These are phyloP conservation scores for Metridium senile DNA, from an alignment of 92 coral and sea anemone genomes.

Conservation along the genomic window DNA sequence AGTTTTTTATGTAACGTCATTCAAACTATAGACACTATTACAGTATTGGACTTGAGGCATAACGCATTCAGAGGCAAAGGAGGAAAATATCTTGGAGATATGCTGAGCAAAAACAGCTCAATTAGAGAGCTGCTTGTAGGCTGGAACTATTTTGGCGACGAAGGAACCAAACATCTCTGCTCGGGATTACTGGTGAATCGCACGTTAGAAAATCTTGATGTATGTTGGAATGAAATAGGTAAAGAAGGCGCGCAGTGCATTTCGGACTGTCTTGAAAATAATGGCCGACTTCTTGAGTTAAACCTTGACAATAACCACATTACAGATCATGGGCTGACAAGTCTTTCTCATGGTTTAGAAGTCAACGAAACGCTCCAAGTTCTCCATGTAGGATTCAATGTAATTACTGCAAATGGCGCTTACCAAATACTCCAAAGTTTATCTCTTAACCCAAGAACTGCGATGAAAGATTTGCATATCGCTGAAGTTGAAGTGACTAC, in stretches of 20 bases:
- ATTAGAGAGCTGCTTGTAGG: conserved; percentile 66
- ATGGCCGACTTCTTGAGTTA: conserved; percentile 66
- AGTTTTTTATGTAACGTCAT: conserved; percentile 62
- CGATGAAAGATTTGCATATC: conserved; percentile 52
- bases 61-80: conserved; percentile 57
- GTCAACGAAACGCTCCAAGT: conserved; percentile 65
- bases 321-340: conserved; percentile 72
- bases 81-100: conserved; percentile 68
- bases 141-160: conserved; percentile 82
- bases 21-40: conserved; percentile 68
- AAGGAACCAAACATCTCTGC: conserved; percentile 62
- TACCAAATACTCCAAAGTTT: conserved; percentile 60
- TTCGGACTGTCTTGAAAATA: conserved; percentile 55
- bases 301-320: conserved; percentile 79
- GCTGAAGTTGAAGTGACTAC: conserved; percentile 80
- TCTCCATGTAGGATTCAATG: conserved; percentile 66
- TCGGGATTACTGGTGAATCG: conserved; percentile 58
- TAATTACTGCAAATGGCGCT: conserved; percentile 71
- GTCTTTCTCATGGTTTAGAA: conserved; percentile 73
- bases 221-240: conserved; percentile 87
- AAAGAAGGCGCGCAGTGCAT: conserved; percentile 59
- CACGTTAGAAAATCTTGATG: conserved; percentile 56
- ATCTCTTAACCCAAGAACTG: conserved; percentile 51
- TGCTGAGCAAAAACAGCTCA: conserved; percentile 57
- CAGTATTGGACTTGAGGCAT: conserved; percentile 69